Conservation (phyloP, 2,888 invertebrate genomes). For the Desoria tigrina region DNA sequence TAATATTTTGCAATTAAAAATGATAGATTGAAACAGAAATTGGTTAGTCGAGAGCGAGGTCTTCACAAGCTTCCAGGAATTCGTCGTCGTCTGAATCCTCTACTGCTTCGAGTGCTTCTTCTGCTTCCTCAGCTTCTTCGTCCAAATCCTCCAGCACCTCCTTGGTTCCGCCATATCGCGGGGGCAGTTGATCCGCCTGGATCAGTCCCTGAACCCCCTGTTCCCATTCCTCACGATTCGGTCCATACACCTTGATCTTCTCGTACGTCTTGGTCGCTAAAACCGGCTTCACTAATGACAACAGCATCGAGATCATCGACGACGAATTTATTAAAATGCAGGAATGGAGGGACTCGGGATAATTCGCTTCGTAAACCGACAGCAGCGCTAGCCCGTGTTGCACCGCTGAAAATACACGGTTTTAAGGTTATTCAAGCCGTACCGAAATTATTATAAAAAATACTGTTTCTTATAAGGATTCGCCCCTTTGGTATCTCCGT, state of each 20-base stretch:
- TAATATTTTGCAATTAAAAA: background rate
- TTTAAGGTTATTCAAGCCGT: no score
- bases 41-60: background rate
- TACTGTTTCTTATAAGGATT: no score
- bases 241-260: slow-evolving; percentile 31
- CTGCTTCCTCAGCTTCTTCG: background rate
- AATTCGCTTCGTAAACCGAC: slow-evolving; percentile 27
- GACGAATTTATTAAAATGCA: slow-evolving; percentile 32
- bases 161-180: slow-evolving; percentile 23
- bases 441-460: no score
- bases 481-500: no score
- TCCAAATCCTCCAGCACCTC: background rate
- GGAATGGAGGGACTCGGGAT: slow-evolving; percentile 26
- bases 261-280: slow-evolving; percentile 26
- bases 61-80: background rate
- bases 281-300: slow-evolving; percentile 24
- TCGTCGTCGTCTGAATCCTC: background rate
- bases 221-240: slow-evolving; percentile 24
- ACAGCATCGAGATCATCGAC: slow-evolving; percentile 22
- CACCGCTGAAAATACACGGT: slow-evolving; percentile 7
- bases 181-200: slow-evolving; percentile 28
- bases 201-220: slow-evolving; percentile 19
- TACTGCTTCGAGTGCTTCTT: background rate
- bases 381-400: slow-evolving; percentile 14
- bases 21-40: background rate